Base-by-base conservation (phyloP, 2,113 vertebrate species). In the Triplophysa tibetana region DNA sequence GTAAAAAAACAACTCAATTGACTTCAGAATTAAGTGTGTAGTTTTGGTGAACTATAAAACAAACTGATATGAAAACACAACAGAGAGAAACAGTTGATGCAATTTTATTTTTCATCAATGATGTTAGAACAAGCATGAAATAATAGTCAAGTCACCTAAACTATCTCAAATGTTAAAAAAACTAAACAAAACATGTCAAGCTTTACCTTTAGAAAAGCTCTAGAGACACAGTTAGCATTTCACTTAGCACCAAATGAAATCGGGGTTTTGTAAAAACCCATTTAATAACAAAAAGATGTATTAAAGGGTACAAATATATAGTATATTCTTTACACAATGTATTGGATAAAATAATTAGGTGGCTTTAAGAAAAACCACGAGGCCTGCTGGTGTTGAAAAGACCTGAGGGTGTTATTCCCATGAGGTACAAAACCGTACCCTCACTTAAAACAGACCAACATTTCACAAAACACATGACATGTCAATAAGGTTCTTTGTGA, bases 221-320 rank as follows among this genome's bases (percentile, higher is more conserved):
- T 64, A 61, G 11, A 56, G n/a, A 62, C 23, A 70, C n/a, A 60
- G 26, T 48, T 60, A 11, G 33, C 41, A 48, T 75, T 48, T 62
- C 41, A 63, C 24, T 63, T 82, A 88, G 85, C 88, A 85, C 83
- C 78, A 16, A 78, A 72, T 77, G 14, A 79, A 52, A 52, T 52
- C 82, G 78, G 81, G 75, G 68, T 43, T 75, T 19, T 29, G 56
- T 5, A 60, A 45, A 70, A 8, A 11, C 65, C 13, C 41, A 48
- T 54, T 38, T 17, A 8, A 65, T 19, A 66, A 1, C 23, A 64
- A 38, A 12, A 23, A 66, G 84, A 86, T 81, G 86, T 83, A 85
- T 85, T 79, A 11, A 75, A 74, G 61, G 29, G 33, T 82, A 45
- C 54, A 48, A 48, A 81, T 24, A 66, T 65, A 62, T 70, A 83